Evolutionary conservation across 2,888 invertebrate species (phyloP), one percentile per base, ranked within the genome.

Genomic region (Philonicus albiceps): DNA sequence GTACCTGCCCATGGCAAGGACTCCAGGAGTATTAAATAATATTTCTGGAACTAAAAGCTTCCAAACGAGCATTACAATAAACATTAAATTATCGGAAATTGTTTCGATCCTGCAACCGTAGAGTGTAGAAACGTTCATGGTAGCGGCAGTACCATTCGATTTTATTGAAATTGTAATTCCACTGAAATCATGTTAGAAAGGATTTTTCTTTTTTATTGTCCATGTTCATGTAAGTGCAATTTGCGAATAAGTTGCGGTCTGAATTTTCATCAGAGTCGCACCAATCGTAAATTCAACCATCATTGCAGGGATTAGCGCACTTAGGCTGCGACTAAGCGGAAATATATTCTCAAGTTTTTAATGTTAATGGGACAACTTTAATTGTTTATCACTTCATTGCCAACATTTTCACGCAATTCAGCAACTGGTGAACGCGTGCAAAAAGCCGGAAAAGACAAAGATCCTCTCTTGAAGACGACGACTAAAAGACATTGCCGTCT

Each of bases 361-460:
- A 81, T 34, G 81, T 31, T 81, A 55, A 81, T 81, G 81, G 81
- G 34, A 81, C 81, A 81, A 53, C 55, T 81, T n/a, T 81, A 81
- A 81, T 81, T 81, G 81, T 64, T 81, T 81, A 81, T 81, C 81
- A 81, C 81, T 64, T 81, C 81, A 81, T 81, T 81, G 55, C 34
- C 22, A 30, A 64, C 64, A 81, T 81, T 81, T 81, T 53, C 81
- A 55, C 81, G 81, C 64, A 81, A 55, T 81, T 81, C 22, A 22
- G 34, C 55, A 55, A 19, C 81, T 43, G 27, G 49, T 1, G 27
- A n/a, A 55, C 31, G 16, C 64, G 11, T 43, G 11, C 64, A 64
- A 22, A 55, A 64, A 81, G 64, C 81, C 34, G 81, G 64, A 19
- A 55, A 81, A 81, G 81, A 81, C 81, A 81, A 81, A 81, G 37